Conservation (phyloP, 2,113 vertebrate genomes). For the Pseudorectes ferrugineus region DNA sequence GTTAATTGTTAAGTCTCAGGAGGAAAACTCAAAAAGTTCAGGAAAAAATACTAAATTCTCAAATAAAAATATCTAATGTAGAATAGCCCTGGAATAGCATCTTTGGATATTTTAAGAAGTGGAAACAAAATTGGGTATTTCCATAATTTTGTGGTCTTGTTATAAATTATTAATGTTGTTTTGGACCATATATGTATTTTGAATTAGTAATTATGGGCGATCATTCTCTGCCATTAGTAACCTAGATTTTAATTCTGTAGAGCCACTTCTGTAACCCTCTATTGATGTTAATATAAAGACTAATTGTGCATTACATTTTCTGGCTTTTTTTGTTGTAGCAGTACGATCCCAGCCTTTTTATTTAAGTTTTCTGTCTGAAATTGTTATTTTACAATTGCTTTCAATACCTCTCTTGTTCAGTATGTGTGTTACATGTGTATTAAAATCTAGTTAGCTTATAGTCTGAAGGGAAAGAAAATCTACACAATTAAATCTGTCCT, state of each 20-base stretch:
- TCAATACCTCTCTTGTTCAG: neutral
- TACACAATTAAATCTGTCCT: neutral
- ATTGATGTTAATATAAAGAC: conserved; percentile 26
- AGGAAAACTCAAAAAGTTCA: neutral
- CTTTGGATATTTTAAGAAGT: neutral
- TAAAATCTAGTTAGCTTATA: neutral
- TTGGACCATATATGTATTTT: conserved; percentile 1
- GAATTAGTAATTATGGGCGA: conserved; percentile 32
- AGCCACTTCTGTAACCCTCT: conserved; percentile 34
- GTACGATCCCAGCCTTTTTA: neutral
- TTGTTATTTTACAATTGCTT: neutral
- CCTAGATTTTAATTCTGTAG: conserved; percentile 47
- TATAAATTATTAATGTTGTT: conserved; percentile 9
- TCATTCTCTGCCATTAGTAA: conserved; percentile 43
- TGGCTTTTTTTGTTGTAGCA: neutral
- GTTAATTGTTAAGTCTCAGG: neutral
- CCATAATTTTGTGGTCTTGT: neutral
- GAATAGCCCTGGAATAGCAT: neutral
- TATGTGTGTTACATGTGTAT: neutral
- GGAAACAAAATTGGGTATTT: neutral
- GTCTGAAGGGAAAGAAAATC: neutral
- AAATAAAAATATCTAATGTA: neutral
- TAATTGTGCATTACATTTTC: conserved; percentile 24
- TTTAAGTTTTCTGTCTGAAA: neutral
- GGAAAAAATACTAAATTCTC: neutral